Conservation (phyloP, 1,140 invertebrate species). For the Trachelipus rathkii region DNA sequence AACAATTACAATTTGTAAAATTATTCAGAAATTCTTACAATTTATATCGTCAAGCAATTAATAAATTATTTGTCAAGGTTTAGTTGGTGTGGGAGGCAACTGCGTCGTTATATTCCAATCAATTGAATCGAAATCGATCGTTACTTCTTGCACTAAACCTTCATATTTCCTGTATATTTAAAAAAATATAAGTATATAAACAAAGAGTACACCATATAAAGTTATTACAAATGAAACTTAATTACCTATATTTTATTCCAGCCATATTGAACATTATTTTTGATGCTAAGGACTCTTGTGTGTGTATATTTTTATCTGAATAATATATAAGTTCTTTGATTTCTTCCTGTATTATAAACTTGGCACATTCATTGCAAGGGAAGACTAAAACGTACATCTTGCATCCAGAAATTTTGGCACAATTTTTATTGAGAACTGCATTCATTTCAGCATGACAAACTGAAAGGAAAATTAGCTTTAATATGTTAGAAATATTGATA, state of each 20-base stretch:
- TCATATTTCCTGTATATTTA: background rate
- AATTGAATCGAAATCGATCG: background rate
- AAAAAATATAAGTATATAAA: background rate
- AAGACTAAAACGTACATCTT: constrained; percentile 57
- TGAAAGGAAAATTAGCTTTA: constrained; percentile 43
- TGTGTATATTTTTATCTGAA: constrained; percentile 4
- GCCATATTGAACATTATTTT: constrained; percentile 5
- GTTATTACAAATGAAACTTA: background rate
- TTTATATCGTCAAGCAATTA: too few species aligned
- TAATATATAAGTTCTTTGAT: constrained; percentile 57
- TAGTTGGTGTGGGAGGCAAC: background rate
- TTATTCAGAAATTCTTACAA: too few species aligned
- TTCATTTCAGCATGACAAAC: constrained; percentile 65
- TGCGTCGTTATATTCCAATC: background rate
- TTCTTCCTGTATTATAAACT: constrained; percentile 58
- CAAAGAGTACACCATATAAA: background rate
- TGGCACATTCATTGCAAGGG: constrained; percentile 62
- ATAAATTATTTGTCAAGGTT: too few species aligned
- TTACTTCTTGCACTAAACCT: background rate
- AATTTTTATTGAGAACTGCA: constrained; percentile 61
- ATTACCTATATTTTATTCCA: background rate
- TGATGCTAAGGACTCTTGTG: background rate
- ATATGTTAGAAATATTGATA: background rate
- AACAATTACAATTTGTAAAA: too few species aligned
- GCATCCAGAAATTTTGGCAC: constrained; percentile 53